A percentile compares a stretch with the other conserved stretches of the same genome.
These are phyloP conservation scores for Hirtodrosophila duncani DNA, from an alignment of 2,888 invertebrate species.

Conservation along the genomic window DNA sequence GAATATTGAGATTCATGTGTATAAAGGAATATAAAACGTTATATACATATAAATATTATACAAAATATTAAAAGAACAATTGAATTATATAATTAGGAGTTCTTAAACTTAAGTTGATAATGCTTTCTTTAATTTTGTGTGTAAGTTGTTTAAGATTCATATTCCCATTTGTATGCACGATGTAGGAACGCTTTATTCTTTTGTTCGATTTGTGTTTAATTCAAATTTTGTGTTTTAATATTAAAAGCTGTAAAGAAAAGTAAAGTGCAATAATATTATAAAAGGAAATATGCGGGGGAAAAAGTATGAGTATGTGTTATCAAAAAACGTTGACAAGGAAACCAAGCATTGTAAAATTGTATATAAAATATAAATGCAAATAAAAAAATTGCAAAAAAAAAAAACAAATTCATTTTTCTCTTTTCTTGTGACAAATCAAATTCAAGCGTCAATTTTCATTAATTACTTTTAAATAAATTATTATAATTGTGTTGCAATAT, in stretches of 20 bases:
- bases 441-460: too few species aligned
- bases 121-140: constrained; percentile 11
- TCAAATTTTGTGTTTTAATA: background rate
- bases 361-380: constrained; percentile 64
- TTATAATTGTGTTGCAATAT: too few species aligned
- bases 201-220: too few species aligned
- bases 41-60: constrained; percentile 14
- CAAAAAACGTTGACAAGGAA: constrained; percentile 29
- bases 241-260: constrained; percentile 30
- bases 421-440: constrained; percentile 27
- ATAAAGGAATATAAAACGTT: background rate
- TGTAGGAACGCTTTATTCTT: too few species aligned
- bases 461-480: too few species aligned
- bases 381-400: constrained; percentile 44
- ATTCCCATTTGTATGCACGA: too few species aligned
- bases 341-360: constrained; percentile 62
- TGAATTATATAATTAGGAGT: constrained; percentile 27
- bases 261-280: constrained; percentile 41
- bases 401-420: too few species aligned
- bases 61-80: constrained; percentile 20
- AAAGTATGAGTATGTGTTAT: constrained; percentile 38
- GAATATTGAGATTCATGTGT: background rate
- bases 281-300: constrained; percentile 30
- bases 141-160: constrained; percentile 11
- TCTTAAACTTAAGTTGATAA: constrained; percentile 12